phyloP scores from a whole-genome alignment of 2,888 invertebrate species.

The Apotomis capreana region DNA sequence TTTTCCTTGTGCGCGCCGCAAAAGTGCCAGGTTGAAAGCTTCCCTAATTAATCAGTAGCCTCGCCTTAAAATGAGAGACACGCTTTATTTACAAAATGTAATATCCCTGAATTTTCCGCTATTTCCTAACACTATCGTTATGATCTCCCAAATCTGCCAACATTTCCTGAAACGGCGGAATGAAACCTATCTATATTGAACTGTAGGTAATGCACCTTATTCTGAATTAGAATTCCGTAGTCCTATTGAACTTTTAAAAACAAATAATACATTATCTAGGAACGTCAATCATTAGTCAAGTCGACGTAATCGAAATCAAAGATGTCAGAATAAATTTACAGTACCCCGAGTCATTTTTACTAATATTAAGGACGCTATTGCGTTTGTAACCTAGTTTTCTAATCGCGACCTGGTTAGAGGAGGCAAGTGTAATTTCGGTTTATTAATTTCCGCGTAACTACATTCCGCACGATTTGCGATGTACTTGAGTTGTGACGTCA shows the following conservation, averaged over 20 bases:
- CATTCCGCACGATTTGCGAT: constrained; percentile 65
- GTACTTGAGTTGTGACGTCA: constrained; percentile 73
- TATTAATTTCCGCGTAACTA: constrained; percentile 74
- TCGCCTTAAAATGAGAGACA: too few relatives aligned
- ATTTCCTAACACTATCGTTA: too few relatives aligned
- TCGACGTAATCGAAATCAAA: constrained; percentile 20
- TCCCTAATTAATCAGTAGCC: too few relatives aligned
- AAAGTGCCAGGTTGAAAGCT: too few relatives aligned
- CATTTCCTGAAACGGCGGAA: too few relatives aligned
- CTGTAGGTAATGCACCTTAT: background rate
- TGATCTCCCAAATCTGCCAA: too few relatives aligned
- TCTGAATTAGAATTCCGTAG: background rate
- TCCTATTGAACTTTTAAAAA: background rate
- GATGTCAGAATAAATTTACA: constrained; percentile 56
- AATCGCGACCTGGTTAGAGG: constrained; percentile 62
- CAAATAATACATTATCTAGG: background rate
- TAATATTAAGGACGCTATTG: constrained; percentile 54
- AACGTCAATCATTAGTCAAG: constrained; percentile 24
- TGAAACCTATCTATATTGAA: background rate
- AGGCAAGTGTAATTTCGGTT: constrained; percentile 72
- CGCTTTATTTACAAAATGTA: too few relatives aligned
- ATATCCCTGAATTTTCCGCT: too few relatives aligned
- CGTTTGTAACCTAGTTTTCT: constrained; percentile 66
- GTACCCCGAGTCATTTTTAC: constrained; percentile 46
- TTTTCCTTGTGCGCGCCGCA: background rate